Evolutionary conservation across 2,113 vertebrate genomes (phyloP), one percentile per base, ranked within the genome.

Genomic region (Atlantisia rogersi): DNA sequence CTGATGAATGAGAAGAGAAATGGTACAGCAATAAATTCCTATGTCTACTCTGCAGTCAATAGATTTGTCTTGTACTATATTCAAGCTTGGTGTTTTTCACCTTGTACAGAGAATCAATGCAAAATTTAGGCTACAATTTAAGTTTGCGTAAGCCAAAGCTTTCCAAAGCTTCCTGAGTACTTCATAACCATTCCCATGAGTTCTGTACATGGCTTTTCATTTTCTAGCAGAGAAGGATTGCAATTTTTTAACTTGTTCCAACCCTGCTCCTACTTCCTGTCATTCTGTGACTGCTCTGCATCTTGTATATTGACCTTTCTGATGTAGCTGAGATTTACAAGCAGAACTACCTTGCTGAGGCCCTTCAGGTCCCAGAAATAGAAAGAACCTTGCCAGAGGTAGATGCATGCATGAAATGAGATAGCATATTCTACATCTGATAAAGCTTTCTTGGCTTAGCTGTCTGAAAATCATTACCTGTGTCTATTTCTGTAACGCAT

Each of bases 371-470:
- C 80, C 70, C 90, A 96, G 78, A 95, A 95, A 95, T 91, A 94
- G 93, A 95, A 97, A 95, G 94, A 96, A 75, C 64, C 64, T 97
- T 95, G 86, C 77, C 60, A 96, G 77, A 94, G 86, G 82, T 76
- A 96, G 91, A 88, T 85, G 69, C 82, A 39, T 50, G 68, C 93
- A 88, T 81, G 81, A 95, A 97, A 95, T 91, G 86, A 96, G 92
- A 97, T 95, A 96, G 95, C 60, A 82, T 94, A 95, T 95, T 88
- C 60, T 92, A 91, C 83, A 94, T 90, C 94, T 95, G 95, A 96
- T 96, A 94, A 94, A 79, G 60, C 53, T 91, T 93, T 65, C 24
- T 95, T 94, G 65, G 40, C 65, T 90, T 86, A 84, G 58, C 32
- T 77, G 7, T 82, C 88, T 92, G 69, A 81, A 97, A 97, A 96